These are phyloP conservation scores for Melanocharis versteri DNA, from an alignment of 2,113 vertebrate genomes.

Conservation along the genomic window DNA sequence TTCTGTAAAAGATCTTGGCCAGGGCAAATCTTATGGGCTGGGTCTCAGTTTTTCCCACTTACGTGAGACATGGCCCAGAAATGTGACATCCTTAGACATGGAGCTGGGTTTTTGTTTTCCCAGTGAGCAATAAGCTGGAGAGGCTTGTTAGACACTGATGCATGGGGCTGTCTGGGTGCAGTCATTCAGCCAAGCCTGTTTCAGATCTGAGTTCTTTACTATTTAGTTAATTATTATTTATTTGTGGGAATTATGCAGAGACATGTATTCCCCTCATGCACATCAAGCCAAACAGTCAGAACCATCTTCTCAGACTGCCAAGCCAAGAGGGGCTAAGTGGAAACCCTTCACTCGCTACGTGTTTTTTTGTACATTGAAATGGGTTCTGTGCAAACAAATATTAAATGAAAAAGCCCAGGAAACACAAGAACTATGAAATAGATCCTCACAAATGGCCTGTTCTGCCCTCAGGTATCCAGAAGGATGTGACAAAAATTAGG, in stretches of 20 bases:
- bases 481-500: not conserved
- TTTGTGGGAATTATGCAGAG: not conserved
- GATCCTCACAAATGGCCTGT: not conserved
- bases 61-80: not conserved
- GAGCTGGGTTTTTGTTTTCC: not conserved
- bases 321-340: not conserved
- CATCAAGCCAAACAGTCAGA: not conserved
- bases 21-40: not conserved
- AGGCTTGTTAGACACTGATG: not conserved
- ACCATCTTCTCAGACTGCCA: not conserved
- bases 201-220: not conserved
- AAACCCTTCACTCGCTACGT: not conserved
- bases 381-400: not conserved
- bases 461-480: not conserved
- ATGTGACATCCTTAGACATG: not conserved
- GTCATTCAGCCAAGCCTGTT: not conserved
- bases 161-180: not conserved
- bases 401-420: not conserved
- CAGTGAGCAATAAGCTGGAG: not conserved
- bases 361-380: not conserved
- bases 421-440: not conserved
- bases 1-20: not conserved
- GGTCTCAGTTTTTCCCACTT: not conserved
- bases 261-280: not conserved
- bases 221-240: not conserved